Evolutionary conservation across 2,888 invertebrate species (phyloP).

Genomic region (Caenorhabditis sp.): DNA sequence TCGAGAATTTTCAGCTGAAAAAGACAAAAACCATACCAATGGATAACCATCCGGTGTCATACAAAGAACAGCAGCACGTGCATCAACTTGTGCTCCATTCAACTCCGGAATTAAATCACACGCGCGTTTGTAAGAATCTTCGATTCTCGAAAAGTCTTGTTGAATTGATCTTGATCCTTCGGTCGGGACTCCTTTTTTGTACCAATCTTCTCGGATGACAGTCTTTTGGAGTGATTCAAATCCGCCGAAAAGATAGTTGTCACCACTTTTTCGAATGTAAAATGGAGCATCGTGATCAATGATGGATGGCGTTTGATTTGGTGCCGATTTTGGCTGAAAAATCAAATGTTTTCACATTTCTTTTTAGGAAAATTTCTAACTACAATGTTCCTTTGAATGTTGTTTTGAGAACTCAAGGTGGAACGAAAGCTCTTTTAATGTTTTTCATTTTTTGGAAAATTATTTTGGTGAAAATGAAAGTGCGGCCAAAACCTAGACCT

Average conservation of each 20-base stretch:
- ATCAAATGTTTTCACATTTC: neutral
- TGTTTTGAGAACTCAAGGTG: too few relatives aligned
- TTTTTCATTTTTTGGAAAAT: too few relatives aligned
- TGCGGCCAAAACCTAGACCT: too few relatives aligned
- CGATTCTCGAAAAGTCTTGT: slow-evolving; percentile 55
- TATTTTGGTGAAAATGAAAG: too few relatives aligned
- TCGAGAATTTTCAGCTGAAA: neutral
- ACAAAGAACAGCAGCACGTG: slow-evolving; percentile 57
- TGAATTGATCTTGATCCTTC: slow-evolving; percentile 50
- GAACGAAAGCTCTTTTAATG: too few relatives aligned
- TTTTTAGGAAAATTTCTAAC: too few relatives aligned
- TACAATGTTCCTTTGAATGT: too few relatives aligned
- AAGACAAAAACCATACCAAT: slow-evolving; percentile 67
- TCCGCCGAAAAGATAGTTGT: slow-evolving; percentile 72
- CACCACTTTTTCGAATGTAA: slow-evolving; percentile 71
- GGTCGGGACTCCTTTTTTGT: slow-evolving; percentile 71
- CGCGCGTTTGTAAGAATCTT: slow-evolving; percentile 50
- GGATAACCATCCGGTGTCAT: slow-evolving; percentile 73
- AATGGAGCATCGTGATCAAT: slow-evolving; percentile 73
- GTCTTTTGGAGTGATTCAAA: slow-evolving; percentile 72
- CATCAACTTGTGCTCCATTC: slow-evolving; percentile 45
- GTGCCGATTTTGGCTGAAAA: slow-evolving; percentile 47
- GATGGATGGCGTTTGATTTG: slow-evolving; percentile 72
- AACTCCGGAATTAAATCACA: slow-evolving; percentile 51
- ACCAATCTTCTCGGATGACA: slow-evolving; percentile 72